Evolutionary conservation across 2,113 vertebrate genomes (phyloP).

Genomic region (Diphyllodes magnificus): DNA sequence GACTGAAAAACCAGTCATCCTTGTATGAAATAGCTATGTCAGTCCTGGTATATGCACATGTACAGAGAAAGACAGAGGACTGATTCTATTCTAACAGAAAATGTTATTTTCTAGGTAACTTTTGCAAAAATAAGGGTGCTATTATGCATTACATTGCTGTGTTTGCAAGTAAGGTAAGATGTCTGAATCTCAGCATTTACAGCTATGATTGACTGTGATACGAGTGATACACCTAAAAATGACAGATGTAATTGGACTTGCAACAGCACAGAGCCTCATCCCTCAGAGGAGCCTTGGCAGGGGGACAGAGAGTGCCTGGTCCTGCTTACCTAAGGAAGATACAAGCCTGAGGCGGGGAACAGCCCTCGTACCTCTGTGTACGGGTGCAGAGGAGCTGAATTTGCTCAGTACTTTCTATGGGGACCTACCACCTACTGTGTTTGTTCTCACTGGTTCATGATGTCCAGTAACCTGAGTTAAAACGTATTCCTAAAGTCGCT

Average conservation of each 20-base stretch:
- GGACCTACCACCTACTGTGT: accelerated
- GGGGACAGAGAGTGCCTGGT: background rate
- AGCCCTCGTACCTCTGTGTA: background rate
- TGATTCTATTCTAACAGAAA: background rate
- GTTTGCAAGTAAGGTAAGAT: background rate
- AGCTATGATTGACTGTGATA: background rate
- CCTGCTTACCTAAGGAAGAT: background rate
- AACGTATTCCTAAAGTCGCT: background rate
- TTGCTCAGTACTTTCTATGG: accelerated
- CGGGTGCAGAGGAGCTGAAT: background rate
- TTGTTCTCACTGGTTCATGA: background rate
- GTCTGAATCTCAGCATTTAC: background rate
- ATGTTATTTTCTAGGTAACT: background rate
- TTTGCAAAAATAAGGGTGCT: background rate
- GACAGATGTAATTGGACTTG: background rate
- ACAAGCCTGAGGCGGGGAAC: background rate
- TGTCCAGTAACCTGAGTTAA: background rate
- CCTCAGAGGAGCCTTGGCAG: background rate
- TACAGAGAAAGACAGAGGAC: background rate
- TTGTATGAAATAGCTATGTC: background rate
- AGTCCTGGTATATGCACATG: background rate
- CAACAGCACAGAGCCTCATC: background rate
- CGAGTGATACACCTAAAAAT: background rate
- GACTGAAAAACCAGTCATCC: background rate
- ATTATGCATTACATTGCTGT: background rate